These are phyloP conservation scores for Nothobranchius kuhntae DNA, from an alignment of 2,113 vertebrate species.

Conservation along the genomic window DNA sequence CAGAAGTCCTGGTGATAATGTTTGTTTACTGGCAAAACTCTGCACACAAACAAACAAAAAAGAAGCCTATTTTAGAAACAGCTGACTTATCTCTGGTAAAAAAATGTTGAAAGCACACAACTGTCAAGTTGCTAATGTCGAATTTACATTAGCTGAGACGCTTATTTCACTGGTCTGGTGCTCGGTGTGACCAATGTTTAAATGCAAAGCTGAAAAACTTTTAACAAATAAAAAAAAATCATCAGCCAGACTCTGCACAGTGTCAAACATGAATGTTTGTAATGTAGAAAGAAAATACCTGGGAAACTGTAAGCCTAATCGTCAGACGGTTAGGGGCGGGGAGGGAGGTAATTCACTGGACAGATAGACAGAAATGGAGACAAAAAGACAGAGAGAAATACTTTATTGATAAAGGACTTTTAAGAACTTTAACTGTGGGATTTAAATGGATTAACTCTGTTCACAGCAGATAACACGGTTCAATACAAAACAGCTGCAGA, in stretches of 20 bases:
- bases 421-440: too few species aligned
- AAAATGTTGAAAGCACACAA: not conserved
- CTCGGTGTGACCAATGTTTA: slow-evolving; percentile 1
- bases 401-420: too few species aligned
- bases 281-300: not conserved
- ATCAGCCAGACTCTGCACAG: not conserved
- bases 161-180: slow-evolving; percentile 3
- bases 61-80: not conserved
- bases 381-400: too few species aligned
- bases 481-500: too few species aligned
- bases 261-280: too few species aligned
- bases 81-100: not conserved
- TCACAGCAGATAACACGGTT: too few species aligned
- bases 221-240: too few species aligned
- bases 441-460: too few species aligned
- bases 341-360: too few species aligned
- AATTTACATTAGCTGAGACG: not conserved
- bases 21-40: slow-evolving; percentile 6
- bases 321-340: too few species aligned
- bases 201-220: not conserved
- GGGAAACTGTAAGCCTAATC: too few species aligned
- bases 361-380: too few species aligned
- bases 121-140: not conserved
- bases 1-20: not conserved
- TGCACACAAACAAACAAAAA: not conserved